phyloP scores from a whole-genome alignment of 2,888 invertebrate species.

The Entomobrya multifasciata region DNA sequence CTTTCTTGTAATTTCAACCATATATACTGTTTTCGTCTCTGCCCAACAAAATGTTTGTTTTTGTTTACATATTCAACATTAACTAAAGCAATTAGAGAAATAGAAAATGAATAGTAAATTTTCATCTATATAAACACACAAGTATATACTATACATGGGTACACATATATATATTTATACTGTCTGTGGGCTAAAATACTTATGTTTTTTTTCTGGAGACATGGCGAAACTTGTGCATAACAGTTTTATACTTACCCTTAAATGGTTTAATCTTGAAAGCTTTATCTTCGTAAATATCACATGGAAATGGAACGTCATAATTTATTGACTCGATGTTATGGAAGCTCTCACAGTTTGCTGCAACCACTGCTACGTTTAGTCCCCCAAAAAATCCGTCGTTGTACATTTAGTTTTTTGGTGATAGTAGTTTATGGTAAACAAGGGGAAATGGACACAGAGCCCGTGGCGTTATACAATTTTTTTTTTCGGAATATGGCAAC shows the following conservation, averaged over 20 bases:
- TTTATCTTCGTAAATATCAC: conserved; percentile 74
- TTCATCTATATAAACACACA: background rate
- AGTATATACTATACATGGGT: background rate
- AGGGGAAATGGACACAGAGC: conserved; percentile 40
- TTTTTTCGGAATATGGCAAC: background rate
- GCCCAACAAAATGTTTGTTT: no score
- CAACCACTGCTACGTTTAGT: conserved; percentile 70
- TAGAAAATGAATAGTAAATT: no score
- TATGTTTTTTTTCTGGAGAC: background rate
- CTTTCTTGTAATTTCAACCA: no score
- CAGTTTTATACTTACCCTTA: conserved; percentile 66
- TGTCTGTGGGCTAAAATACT: background rate
- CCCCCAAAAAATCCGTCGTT: conserved; percentile 59
- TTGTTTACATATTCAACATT: conserved; percentile 35
- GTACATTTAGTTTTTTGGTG: background rate
- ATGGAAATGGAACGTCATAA: conserved; percentile 73
- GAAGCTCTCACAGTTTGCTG: conserved; percentile 73
- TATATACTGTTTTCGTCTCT: conserved; percentile 7
- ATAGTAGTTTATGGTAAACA: background rate
- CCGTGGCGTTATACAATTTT: conserved; percentile 19
- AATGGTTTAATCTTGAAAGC: conserved; percentile 74
- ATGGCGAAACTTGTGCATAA: background rate
- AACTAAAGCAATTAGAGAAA: conserved; percentile 20
- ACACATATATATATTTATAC: no score
- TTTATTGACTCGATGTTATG: conserved; percentile 73